Evolutionary conservation across 2,888 invertebrate species (phyloP).

Genomic region (Quadriops clusia): DNA sequence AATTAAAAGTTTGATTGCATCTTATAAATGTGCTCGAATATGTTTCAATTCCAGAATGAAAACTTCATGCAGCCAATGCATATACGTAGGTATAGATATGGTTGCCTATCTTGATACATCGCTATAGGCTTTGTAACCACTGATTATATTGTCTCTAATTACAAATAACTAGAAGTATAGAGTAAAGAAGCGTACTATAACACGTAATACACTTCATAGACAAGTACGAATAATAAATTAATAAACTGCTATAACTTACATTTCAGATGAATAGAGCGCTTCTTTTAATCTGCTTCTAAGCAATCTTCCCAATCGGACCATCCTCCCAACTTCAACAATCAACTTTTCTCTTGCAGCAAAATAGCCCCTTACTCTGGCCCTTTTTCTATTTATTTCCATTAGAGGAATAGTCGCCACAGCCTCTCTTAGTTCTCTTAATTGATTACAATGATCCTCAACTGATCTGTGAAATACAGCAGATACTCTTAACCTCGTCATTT

Average conservation of each 20-base stretch:
- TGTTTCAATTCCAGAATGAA: too few relatives aligned
- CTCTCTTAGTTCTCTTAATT: conserved; percentile 47
- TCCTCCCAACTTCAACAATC: conserved; percentile 57
- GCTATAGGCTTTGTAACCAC: too few relatives aligned
- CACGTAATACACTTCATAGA: too few relatives aligned
- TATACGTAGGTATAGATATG: too few relatives aligned
- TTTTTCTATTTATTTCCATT: conserved; percentile 36
- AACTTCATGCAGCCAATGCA: too few relatives aligned
- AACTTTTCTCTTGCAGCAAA: conserved; percentile 50
- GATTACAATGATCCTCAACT: conserved; percentile 50
- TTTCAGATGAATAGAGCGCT: conserved; percentile 35
- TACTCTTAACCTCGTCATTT: conserved; percentile 61
- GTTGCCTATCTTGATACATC: too few relatives aligned
- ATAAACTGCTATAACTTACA: conserved; percentile 9
- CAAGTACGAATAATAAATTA: too few relatives aligned
- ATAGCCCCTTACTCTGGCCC: conserved; percentile 41
- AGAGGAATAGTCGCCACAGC: conserved; percentile 40
- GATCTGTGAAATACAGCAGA: conserved; percentile 66
- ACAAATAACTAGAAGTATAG: too few relatives aligned
- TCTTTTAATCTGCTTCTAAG: conserved; percentile 54
- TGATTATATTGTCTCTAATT: too few relatives aligned
- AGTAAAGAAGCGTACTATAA: too few relatives aligned
- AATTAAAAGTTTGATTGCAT: too few relatives aligned
- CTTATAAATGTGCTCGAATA: too few relatives aligned
- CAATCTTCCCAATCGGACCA: conserved; percentile 57